Conservation (phyloP, 1,140 invertebrate genomes). For the Teleopsis dalmanni region DNA sequence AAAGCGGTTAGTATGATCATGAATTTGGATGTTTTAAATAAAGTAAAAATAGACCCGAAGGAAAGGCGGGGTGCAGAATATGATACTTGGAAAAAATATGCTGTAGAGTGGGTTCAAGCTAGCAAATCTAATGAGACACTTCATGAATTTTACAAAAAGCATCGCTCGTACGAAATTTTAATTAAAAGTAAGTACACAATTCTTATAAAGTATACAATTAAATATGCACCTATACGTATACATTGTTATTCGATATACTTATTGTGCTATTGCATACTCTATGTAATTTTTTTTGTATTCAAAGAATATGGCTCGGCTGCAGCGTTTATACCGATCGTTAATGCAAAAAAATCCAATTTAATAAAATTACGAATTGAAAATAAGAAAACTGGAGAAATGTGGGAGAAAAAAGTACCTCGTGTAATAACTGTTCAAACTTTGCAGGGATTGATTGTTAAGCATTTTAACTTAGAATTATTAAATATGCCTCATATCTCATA, state of each 20-base stretch:
- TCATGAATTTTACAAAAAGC: slow-evolving; percentile 57
- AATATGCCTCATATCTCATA: slow-evolving; percentile 46
- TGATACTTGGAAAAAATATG: slow-evolving; percentile 78
- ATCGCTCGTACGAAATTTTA: slow-evolving; percentile 64
- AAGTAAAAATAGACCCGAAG: slow-evolving; percentile 55
- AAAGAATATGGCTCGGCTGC: slow-evolving; percentile 73
- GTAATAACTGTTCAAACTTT: slow-evolving; percentile 79
- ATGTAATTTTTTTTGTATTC: slow-evolving; percentile 1
- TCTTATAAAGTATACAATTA: too few relatives aligned
- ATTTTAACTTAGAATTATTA: slow-evolving; percentile 15
- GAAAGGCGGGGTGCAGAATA: slow-evolving; percentile 77
- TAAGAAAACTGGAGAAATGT: slow-evolving; percentile 47
- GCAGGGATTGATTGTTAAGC: slow-evolving; percentile 36
- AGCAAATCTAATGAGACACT: slow-evolving; percentile 45
- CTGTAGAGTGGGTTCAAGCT: slow-evolving; percentile 61
- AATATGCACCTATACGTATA: neutral
- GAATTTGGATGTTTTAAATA: slow-evolving; percentile 53
- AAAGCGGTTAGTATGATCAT: slow-evolving; percentile 34
- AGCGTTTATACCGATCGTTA: slow-evolving; percentile 56
- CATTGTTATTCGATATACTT: neutral
- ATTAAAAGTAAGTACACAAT: slow-evolving; percentile 47
- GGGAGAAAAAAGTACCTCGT: slow-evolving; percentile 64
- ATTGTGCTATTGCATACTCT: neutral
- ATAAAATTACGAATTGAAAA: slow-evolving; percentile 60
- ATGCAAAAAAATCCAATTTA: slow-evolving; percentile 54